These are phyloP conservation scores for Oryzias woworae DNA, from an alignment of 2,113 vertebrate genomes.

Conservation along the genomic window DNA sequence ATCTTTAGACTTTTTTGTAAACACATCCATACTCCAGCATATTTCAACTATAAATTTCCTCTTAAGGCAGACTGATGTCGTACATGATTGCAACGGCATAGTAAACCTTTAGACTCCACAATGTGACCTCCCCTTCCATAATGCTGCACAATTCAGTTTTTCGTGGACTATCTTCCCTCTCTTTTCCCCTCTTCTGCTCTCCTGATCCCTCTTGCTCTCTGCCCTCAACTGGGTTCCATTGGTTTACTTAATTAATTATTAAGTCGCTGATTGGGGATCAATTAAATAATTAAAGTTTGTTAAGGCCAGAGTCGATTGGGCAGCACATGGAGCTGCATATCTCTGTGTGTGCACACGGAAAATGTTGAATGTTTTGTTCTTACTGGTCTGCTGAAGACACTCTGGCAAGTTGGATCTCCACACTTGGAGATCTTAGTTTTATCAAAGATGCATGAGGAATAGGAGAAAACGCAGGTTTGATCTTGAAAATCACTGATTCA, in stretches of 20 bases:
- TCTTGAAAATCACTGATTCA: too few relatives aligned
- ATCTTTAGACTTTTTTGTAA: too few relatives aligned
- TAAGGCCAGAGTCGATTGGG: constrained; percentile 67
- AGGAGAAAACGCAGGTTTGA: not conserved
- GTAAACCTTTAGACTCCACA: not conserved
- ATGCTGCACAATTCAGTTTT: too few relatives aligned
- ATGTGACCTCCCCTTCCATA: not conserved
- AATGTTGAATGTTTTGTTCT: constrained; percentile 12
- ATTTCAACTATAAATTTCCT: too few relatives aligned
- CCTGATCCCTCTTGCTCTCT: constrained; percentile 43
- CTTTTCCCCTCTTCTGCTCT: constrained; percentile 9
- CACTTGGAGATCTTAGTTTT: constrained; percentile 1
- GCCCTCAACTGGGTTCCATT: constrained; percentile 62
- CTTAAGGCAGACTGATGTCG: too few relatives aligned
- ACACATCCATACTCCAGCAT: too few relatives aligned
- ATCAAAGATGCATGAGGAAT: constrained; percentile 4
- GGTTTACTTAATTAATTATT: constrained; percentile 82
- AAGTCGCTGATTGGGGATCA: constrained; percentile 76
- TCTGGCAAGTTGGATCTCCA: constrained; percentile 2
- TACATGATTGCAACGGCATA: too few relatives aligned
- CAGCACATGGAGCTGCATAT: constrained; percentile 26
- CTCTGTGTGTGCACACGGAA: constrained; percentile 12
- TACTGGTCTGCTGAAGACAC: constrained; percentile 4
- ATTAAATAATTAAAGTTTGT: constrained; percentile 80
- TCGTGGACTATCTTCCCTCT: not conserved